A percentile compares a stretch with the other conserved stretches of the same genome.
phyloP scores from a whole-genome alignment of 2,888 invertebrate species.

The Esperia sulphurella region DNA sequence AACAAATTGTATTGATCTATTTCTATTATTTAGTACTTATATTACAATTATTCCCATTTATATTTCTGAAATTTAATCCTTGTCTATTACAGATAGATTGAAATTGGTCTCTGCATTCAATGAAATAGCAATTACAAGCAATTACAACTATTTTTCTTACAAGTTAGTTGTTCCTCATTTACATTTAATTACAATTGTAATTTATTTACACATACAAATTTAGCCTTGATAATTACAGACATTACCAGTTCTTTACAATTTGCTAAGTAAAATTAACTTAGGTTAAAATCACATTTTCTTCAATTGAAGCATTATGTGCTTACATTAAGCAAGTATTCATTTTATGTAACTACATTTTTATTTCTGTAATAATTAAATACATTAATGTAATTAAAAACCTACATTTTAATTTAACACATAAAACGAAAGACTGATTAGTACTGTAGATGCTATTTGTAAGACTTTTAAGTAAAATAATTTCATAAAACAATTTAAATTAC shows the following conservation, averaged over 20 bases:
- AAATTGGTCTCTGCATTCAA: slow-evolving; percentile 24
- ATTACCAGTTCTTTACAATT: slow-evolving; percentile 10
- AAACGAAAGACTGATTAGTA: too few relatives aligned
- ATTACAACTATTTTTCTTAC: slow-evolving; percentile 36
- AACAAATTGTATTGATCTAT: too few relatives aligned
- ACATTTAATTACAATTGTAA: slow-evolving; percentile 30
- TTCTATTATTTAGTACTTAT: too few relatives aligned
- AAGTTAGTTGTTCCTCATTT: slow-evolving; percentile 73
- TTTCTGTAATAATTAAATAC: too few relatives aligned
- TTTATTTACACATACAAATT: slow-evolving; percentile 24
- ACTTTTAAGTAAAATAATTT: too few relatives aligned
- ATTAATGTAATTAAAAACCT: too few relatives aligned
- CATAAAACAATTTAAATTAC: too few relatives aligned
- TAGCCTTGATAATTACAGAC: slow-evolving; percentile 18
- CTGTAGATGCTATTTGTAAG: too few relatives aligned
- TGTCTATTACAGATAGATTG: not conserved
- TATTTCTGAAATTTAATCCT: not conserved
- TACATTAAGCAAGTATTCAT: not conserved
- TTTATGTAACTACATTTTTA: too few relatives aligned
- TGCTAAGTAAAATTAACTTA: slow-evolving; percentile 15
- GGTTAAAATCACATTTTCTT: slow-evolving; percentile 28
- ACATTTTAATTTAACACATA: too few relatives aligned
- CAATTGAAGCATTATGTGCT: slow-evolving; percentile 18
- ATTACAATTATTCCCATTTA: too few relatives aligned
- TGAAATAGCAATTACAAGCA: slow-evolving; percentile 18